A percentile compares a stretch with the other conserved stretches of the same genome.
These are phyloP conservation scores for Embidobia sp. DNA, from an alignment of 2,888 invertebrate genomes.

Conservation along the genomic window DNA sequence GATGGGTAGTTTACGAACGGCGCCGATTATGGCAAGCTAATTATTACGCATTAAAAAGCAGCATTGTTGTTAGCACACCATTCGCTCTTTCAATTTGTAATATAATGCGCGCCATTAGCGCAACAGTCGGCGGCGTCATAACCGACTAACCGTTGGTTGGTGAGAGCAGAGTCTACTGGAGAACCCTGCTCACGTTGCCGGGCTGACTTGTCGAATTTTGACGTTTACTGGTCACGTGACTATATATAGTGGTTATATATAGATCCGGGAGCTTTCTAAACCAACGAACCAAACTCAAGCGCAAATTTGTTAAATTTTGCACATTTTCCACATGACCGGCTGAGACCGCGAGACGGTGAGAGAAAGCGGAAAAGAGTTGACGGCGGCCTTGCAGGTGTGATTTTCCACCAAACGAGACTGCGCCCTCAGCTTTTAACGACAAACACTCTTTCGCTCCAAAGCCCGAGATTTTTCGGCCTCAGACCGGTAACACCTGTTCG, in stretches of 20 bases:
- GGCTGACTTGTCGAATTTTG: constrained; percentile 34
- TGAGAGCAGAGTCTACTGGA: too few species aligned
- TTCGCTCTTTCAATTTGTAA: constrained; percentile 41
- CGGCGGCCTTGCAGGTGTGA: constrained; percentile 57
- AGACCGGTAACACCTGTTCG: too few species aligned
- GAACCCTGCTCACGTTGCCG: too few species aligned
- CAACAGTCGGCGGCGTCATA: too few species aligned
- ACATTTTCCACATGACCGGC: too few species aligned
- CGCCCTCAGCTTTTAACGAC: constrained; percentile 22
- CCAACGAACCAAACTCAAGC: too few species aligned
- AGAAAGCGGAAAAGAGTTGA: constrained; percentile 60
- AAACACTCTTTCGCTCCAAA: too few species aligned
- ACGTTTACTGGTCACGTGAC: constrained; percentile 19
- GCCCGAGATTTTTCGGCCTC: too few species aligned
- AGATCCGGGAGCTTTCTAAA: constrained; percentile 16
- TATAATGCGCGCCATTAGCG: constrained; percentile 40
- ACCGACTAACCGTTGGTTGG: too few species aligned
- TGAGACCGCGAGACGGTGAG: constrained; percentile 28
- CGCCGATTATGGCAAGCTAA: constrained; percentile 50
- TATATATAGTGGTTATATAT: constrained; percentile 22
- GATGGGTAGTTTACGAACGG: constrained; percentile 40
- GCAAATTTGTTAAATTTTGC: too few species aligned
- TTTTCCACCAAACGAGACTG: constrained; percentile 54
- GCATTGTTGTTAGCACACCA: constrained; percentile 47
- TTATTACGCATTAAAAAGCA: constrained; percentile 55